Conservation (phyloP, 2,797 vertebrate species). For the Helostoma temminkii region DNA sequence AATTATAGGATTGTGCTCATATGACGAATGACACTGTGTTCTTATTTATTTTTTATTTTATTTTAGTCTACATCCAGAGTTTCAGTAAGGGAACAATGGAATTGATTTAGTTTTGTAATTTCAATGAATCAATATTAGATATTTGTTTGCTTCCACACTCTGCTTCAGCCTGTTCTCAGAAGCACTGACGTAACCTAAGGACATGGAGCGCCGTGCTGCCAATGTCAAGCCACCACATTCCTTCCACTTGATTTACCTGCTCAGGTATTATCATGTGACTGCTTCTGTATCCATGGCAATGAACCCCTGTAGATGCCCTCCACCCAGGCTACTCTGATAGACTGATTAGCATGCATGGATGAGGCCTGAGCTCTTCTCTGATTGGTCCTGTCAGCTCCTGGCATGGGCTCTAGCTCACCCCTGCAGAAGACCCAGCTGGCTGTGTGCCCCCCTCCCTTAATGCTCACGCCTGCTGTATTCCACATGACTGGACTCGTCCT, state of each 20-base stretch:
- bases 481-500: slow-evolving; percentile 73
- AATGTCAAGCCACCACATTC: slow-evolving; percentile 22
- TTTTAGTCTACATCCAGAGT: no score
- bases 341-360: slow-evolving; percentile 73
- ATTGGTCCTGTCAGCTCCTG: slow-evolving; percentile 75
- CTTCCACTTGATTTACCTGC: slow-evolving; percentile 77
- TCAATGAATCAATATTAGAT: slow-evolving; percentile 3
- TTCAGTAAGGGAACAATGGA: neutral
- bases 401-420: slow-evolving; percentile 62
- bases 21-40: slow-evolving; percentile 37
- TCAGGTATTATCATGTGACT: slow-evolving; percentile 73
- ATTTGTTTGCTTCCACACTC: slow-evolving; percentile 9
- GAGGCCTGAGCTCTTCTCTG: slow-evolving; percentile 58
- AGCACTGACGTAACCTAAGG: slow-evolving; percentile 42
- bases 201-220: slow-evolving; percentile 23
- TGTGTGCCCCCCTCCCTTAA: slow-evolving; percentile 58
- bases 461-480: slow-evolving; percentile 71
- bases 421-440: slow-evolving; percentile 77
- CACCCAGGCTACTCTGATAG: slow-evolving; percentile 48
- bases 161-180: slow-evolving; percentile 22
- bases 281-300: slow-evolving; percentile 71
- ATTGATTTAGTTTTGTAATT: neutral
- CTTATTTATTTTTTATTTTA: neutral
- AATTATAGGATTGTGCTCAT: slow-evolving; percentile 39
- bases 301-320: slow-evolving; percentile 68